These are phyloP conservation scores for Carollia perspicillata DNA, from an alignment of 2,113 vertebrate genomes.

Conservation along the genomic window DNA sequence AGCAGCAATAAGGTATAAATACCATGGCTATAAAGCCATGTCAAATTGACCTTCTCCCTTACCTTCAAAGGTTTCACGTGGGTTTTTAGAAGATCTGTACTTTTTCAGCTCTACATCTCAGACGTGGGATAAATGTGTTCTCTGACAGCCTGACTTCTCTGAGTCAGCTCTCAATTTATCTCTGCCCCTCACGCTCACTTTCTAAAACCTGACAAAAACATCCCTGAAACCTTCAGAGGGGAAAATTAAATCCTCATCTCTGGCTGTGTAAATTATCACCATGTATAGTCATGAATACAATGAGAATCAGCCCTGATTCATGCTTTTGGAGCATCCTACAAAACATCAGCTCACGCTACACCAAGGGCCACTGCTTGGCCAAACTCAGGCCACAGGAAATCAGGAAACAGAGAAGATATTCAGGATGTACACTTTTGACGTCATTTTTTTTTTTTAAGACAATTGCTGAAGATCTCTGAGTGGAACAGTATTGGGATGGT, in stretches of 20 bases:
- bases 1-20: neutral
- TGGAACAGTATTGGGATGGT: neutral
- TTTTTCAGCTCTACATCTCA: constrained; percentile 7
- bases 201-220: constrained; percentile 55
- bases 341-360: neutral
- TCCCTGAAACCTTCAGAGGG: constrained; percentile 34
- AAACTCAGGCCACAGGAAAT: constrained; percentile 25
- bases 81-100: constrained; percentile 37
- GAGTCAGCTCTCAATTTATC: constrained; percentile 62
- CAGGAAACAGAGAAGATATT: constrained; percentile 24
- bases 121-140: constrained; percentile 43
- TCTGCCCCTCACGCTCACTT: constrained; percentile 43
- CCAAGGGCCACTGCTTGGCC: neutral
- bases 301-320: constrained; percentile 47
- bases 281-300: constrained; percentile 62
- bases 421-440: neutral
- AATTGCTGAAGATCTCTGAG: constrained; percentile 15
- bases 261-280: constrained; percentile 46
- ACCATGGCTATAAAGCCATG: neutral
- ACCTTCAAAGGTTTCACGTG: constrained; percentile 21
- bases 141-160: constrained; percentile 47
- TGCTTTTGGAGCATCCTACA: constrained; percentile 10
- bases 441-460: neutral
- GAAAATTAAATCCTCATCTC: constrained; percentile 55
- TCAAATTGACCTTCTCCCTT: neutral